Evolutionary conservation across 1,140 invertebrate genomes (phyloP), one percentile per base, ranked within the genome.

Genomic region (Pseudachorutes palmiensis): DNA sequence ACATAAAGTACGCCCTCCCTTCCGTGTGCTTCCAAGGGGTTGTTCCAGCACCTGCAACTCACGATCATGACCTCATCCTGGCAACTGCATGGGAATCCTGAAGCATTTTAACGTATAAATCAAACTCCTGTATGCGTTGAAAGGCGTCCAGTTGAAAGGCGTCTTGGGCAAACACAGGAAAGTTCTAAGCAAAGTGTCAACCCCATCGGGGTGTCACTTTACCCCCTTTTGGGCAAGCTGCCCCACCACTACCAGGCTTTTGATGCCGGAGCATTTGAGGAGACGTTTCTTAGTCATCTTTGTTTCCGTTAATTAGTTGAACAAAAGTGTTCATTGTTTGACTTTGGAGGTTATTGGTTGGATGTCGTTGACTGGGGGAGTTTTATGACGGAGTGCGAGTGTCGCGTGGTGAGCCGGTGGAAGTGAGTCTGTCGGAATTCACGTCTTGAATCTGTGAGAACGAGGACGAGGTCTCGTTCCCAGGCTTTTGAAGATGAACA

Each of bases 361-460:
- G 9, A 45, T 45, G 36, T 45, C 19, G 36, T 45, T 45, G 36
- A 45, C 19, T 45, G 36, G 36, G 36, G 19, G 19, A 19, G 36
- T 45, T 9, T 45, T 9, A 12, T 45, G 36, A 16, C 12, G 12
- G 24, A 55, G 51, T 55, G 51, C 51, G 51, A 55, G 51, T 55
- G 51, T 55, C 51, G 51, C 51, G 51, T 55, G 51, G 51, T 9
- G 51, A 55, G 51, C 3, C 12, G 12, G 24, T 26, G 9, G 51
- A 55, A 55, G 36, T 19, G 36, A 45, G 51, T 55, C 51, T 55
- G 12, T 55, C 51, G 51, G 51, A 55, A 55, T 55, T 55, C n/a
- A n/a, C n/a, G n/a, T n/a, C 51, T 55, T 55, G 51, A 55, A 14
- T 55, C 51, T 55, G 51, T 55, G 51, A 55, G 51, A 55, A 55